Percentiles rank a stretch among this genome's conserved stretches.
Evolutionary conservation across 2,797 vertebrate genomes (phyloP).

Genomic region (Corythornis leucogaster): DNA sequence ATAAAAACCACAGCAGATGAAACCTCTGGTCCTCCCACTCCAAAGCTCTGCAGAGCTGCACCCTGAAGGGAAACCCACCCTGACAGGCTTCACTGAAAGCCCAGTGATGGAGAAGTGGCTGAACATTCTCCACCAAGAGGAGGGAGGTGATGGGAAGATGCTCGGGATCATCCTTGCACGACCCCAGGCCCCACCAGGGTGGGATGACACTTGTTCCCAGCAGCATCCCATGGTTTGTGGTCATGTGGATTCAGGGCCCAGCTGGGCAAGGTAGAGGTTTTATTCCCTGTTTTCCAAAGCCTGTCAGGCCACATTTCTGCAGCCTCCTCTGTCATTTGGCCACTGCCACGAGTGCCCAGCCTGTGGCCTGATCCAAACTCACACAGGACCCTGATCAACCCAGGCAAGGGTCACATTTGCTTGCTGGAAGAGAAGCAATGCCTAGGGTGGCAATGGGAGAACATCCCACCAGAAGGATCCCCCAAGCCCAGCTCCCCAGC

Average conservation of each 20-base stretch:
- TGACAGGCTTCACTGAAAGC: background rate
- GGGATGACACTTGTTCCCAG: rapidly evolving
- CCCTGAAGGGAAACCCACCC: background rate
- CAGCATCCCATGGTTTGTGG: background rate
- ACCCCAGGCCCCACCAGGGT: background rate
- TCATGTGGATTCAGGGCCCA: rapidly evolving
- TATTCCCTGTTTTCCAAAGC: background rate
- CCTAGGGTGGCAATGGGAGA: background rate
- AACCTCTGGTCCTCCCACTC: rapidly evolving
- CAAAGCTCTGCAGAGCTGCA: rapidly evolving
- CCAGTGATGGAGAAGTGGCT: background rate
- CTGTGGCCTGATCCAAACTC: background rate
- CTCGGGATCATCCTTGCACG: rapidly evolving
- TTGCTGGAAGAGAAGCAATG: rapidly evolving
- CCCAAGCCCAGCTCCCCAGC: background rate
- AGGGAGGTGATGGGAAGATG: background rate
- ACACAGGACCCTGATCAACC: rapidly evolving
- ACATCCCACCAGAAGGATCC: background rate
- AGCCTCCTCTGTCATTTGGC: background rate
- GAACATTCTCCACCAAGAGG: rapidly evolving
- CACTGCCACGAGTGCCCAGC: rapidly evolving
- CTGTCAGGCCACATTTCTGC: background rate
- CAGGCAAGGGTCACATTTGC: rapidly evolving
- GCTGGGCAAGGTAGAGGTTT: rapidly evolving
- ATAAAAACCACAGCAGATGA: background rate